Evolutionary conservation across 2,797 vertebrate species (phyloP), one percentile per base, ranked within the genome.

Genomic region (Psittacula echo): DNA sequence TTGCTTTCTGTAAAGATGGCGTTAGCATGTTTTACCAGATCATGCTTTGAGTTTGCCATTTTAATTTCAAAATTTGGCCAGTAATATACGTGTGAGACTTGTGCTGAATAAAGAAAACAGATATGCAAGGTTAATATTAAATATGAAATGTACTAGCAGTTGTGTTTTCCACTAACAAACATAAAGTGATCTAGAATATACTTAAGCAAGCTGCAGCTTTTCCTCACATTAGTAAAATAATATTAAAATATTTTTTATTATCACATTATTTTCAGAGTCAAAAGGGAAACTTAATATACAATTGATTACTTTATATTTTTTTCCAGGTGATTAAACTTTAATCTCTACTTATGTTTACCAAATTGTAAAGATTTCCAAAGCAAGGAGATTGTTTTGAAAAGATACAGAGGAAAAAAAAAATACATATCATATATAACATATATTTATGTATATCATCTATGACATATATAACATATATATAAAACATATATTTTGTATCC

Each of bases 1-100:
- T 21, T 75, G 58, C 93, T 92, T 67, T 84, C 78, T 30, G 39
- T 72, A 66, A 92, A 87, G 78, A 92, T 80, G 68, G 65, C 12
- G 41, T 61, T 45, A 45, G 23, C 5, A 17, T 22, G 32, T 47
- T 82, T 62, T 37, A n/a, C 23, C 23, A 7, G 44, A 54, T 45
- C 13, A 53, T 1, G 0, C 4, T 22, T 5, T 68, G 54, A 34
- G n/a, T 48, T 6, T 30, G 3, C 5, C 15, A 1, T 48, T 10
- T 56, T 0, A 6, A 1, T 50, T 79, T 94, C 90, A 70, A 73
- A 37, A 56, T 71, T 45, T 56, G 78, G 86, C 82, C 90, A 94
- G 68, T 71, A 92, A 53, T 74, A 79, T 23, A 92, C 73, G 32
- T 89, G 47, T 23, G 86, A 87, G 56, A 92, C 87, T 83, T 94